phyloP scores from a whole-genome alignment of 2,797 vertebrate species.

The Nyctibius grandis region DNA sequence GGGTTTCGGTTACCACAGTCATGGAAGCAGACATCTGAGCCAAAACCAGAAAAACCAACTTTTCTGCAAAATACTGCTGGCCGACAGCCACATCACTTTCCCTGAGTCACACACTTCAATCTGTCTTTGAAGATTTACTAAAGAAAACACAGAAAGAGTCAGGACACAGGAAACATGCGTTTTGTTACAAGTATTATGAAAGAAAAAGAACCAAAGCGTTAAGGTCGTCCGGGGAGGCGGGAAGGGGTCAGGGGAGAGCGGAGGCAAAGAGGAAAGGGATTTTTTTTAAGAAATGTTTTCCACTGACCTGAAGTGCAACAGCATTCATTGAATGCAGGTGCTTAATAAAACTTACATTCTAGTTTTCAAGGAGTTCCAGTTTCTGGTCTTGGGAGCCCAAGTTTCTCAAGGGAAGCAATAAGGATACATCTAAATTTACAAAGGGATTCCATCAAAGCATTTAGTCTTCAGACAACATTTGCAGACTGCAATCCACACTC shows the following conservation, averaged over 20 bases:
- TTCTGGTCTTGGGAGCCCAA: background rate
- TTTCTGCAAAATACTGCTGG: background rate
- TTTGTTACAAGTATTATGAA: background rate
- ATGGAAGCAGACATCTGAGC: background rate
- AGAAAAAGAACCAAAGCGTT: background rate
- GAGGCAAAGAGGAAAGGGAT: background rate
- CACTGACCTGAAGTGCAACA: background rate
- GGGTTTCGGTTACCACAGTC: background rate
- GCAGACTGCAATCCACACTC: background rate
- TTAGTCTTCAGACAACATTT: background rate
- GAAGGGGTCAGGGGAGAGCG: too few species aligned
- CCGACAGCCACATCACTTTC: background rate
- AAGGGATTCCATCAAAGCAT: background rate
- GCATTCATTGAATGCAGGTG: rapidly evolving
- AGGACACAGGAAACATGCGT: background rate
- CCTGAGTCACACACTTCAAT: background rate
- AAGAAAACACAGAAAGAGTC: background rate
- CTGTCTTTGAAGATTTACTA: background rate
- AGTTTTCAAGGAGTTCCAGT: background rate
- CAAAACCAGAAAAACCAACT: background rate
- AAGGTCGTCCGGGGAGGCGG: too few species aligned
- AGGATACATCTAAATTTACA: background rate
- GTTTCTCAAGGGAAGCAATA: background rate
- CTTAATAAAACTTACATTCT: background rate
- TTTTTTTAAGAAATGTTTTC: background rate